Evolutionary conservation across 2,113 vertebrate species (phyloP).

Genomic region (Vimba vimba): DNA sequence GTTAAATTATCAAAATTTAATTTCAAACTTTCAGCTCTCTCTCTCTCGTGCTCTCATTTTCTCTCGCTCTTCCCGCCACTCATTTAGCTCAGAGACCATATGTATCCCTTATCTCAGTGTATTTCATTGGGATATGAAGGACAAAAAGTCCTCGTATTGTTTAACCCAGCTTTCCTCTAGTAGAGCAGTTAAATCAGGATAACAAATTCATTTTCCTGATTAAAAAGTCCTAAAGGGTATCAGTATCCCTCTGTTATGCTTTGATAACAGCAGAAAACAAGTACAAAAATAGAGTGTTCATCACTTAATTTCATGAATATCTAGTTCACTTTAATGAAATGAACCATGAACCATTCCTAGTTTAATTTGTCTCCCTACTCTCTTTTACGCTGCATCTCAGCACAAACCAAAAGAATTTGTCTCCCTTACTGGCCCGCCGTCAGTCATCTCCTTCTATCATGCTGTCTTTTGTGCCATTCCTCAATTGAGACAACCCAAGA

Average conservation of each 20-base stretch:
- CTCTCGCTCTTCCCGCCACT: background rate
- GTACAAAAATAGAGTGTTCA: background rate
- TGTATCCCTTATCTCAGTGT: conserved; percentile 11
- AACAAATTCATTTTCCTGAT: background rate
- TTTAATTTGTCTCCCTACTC: conserved; percentile 21
- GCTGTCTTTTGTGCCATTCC: conserved; percentile 25
- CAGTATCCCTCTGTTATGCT: background rate
- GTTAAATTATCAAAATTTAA: conserved; percentile 56
- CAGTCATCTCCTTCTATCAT: conserved; percentile 30
- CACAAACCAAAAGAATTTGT: conserved; percentile 17
- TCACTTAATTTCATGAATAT: conserved; percentile 6
- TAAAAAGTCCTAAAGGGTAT: background rate
- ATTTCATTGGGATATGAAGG: conserved; percentile 34
- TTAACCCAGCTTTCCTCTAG: background rate
- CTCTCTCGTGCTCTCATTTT: conserved; percentile 33
- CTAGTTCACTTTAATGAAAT: background rate
- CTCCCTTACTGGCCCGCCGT: background rate
- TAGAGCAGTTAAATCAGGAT: background rate
- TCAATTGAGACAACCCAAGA: conserved; percentile 9
- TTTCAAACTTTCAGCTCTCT: conserved; percentile 54
- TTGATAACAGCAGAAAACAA: conserved; percentile 26
- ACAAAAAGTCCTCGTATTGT: background rate
- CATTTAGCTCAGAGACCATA: conserved; percentile 25
- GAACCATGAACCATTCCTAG: background rate
- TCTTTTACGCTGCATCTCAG: conserved; percentile 29